Base-by-base conservation (phyloP, 1,140 invertebrate species). In the Brachionus manjavacas region DNA sequence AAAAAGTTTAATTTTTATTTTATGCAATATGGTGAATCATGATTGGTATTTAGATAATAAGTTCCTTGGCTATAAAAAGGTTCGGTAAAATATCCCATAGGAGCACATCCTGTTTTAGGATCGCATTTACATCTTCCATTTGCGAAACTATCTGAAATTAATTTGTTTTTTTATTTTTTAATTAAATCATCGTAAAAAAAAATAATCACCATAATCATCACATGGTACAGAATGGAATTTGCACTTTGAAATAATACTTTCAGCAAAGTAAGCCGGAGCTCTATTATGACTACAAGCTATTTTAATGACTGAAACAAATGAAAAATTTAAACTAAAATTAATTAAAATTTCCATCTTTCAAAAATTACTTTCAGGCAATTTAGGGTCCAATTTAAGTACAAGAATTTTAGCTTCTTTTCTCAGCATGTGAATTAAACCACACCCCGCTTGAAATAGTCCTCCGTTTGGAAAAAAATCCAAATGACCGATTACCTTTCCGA, bases 401-500 rank as follows among this genome's bases (percentile, higher is more conserved):
- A 76, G 9, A 49, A 81, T 64, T 64, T 81, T 20, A 6, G 35
- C 16, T 43, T 41, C 79, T 64, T 20, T 20, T 41, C 6, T 16
- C 8, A 20, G n/a, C 41, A 23, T 46, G 28, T 81, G 25, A 12
- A 81, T 41, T 39, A 64, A 11, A 46, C 79, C 35, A 35, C 79
- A 85, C 6, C 66, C 72, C 6, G 55, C 16, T 64, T 85, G 89
- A 95, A 94, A 12, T 20, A 94, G 90, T 41, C 80, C 80, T 52
- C 85, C 85, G 25, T 85, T 85, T 20, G 85, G 85, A 43, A 25
- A 85, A 49, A 84, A 85, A 31, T 85, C 85, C 6, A 91, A 91
- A 85, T 93, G 91, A 14, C 94, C 93, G 8, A 93, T 87, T 0
- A 92, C 86, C 14, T 74, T 35, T 11, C 20, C 43, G 14, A 49